phyloP scores from a whole-genome alignment of 2,113 vertebrate species.

The Gnathonemus longibarbis region DNA sequence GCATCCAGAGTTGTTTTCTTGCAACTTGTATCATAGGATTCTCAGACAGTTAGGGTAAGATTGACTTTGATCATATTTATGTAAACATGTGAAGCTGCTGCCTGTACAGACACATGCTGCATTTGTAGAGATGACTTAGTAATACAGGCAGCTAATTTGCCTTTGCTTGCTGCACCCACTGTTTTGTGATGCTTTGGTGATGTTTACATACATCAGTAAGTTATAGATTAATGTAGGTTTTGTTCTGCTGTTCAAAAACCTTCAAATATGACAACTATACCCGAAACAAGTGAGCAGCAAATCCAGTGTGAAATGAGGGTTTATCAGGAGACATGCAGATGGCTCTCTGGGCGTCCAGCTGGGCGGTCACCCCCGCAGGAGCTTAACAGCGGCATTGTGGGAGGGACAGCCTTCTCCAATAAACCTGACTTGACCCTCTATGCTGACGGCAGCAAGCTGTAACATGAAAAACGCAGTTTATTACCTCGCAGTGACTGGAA shows the following conservation, averaged over 20 bases:
- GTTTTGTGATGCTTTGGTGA: not conserved
- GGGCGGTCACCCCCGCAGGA: not conserved
- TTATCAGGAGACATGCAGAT: not conserved
- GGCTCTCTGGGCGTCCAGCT: conserved; percentile 1
- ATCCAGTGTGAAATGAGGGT: not conserved
- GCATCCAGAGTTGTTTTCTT: not conserved
- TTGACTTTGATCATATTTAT: not conserved
- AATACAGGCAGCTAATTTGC: not conserved
- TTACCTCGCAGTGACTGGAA: not conserved
- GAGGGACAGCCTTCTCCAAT: not conserved
- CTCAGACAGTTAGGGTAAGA: not conserved
- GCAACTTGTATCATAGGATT: not conserved
- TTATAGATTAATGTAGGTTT: not conserved
- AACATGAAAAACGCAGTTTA: not conserved
- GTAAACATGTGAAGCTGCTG: not conserved
- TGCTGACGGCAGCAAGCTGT: not conserved
- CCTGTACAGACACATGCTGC: not conserved
- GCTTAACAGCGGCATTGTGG: not conserved
- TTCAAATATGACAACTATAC: not conserved
- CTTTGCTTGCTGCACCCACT: not conserved
- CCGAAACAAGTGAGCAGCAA: not conserved
- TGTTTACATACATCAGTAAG: not conserved
- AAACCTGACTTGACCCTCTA: conserved; percentile 1
- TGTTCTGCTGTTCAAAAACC: not conserved
- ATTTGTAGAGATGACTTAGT: not conserved